phyloP scores from a whole-genome alignment of 2,113 vertebrate genomes.

The Columbina picui region DNA sequence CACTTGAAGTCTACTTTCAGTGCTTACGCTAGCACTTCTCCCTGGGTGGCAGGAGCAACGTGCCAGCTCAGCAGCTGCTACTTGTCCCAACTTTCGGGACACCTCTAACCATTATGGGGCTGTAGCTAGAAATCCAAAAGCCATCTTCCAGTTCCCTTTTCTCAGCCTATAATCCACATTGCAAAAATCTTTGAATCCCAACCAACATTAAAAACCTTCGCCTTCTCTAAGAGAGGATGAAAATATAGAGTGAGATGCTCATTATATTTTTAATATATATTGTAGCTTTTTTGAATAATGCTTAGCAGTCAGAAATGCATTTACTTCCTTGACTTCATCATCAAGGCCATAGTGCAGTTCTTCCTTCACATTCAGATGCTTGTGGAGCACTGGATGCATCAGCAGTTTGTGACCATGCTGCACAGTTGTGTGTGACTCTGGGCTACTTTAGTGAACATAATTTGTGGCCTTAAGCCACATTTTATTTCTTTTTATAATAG shows the following conservation, averaged over 20 bases:
- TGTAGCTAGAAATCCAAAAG: neutral
- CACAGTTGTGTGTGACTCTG: neutral
- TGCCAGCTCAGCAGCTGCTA: conserved; percentile 5
- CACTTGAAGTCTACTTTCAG: neutral
- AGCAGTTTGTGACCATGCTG: neutral
- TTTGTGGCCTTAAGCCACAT: neutral
- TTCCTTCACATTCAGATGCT: neutral
- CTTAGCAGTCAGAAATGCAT: neutral
- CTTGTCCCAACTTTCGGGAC: neutral
- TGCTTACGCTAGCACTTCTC: neutral
- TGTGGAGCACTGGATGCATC: neutral
- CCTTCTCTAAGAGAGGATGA: neutral
- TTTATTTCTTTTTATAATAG: neutral
- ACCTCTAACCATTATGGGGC: neutral
- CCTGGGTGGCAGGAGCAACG: neutral
- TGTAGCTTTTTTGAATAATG: neutral
- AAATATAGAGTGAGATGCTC: neutral
- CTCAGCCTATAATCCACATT: neutral
- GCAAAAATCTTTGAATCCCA: neutral
- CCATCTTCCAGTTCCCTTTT: neutral
- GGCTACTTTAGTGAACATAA: neutral
- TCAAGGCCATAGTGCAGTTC: neutral
- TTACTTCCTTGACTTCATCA: neutral
- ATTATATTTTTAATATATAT: neutral
- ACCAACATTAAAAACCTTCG: neutral